Evolutionary conservation across 2,888 invertebrate genomes (phyloP), one percentile per base, ranked within the genome.

Genomic region (Chorisops tibialis): DNA sequence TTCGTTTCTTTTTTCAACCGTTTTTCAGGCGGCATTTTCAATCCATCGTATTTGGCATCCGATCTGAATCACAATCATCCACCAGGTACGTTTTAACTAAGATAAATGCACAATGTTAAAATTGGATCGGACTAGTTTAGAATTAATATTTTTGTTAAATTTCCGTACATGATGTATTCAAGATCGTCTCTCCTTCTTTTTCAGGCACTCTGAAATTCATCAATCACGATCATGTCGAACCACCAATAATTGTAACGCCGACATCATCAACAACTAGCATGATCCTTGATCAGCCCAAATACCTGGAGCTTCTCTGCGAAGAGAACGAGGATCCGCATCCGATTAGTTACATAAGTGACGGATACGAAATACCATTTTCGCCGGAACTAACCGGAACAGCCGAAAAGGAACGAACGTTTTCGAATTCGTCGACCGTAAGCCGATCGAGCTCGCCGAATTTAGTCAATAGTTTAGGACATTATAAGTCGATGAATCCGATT

Each of bases 41-140:
- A 88, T 82, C 84, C 85, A 81, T 86, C 86, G 79, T 89, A 88
- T 82, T 87, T 87, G 80, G 84, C 85, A 73, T 63, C 66, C 75
- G 88, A 88, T 81, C 85, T 87, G 80, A 87, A 87, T 81, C 84
- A 83, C 59, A 67, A 65, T 60, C 59, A 63, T 41, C 45, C 47
- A 16, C 18, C 51, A 65, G 64, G 63, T 64, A 62, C 43, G 63
- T 50, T 43, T 50, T 14, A 30, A 1, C 19, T 7, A 11, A 38
- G 22, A 24, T 22, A 35, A 50, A 45, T 37, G 6, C 11, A 35
- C n/a, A 38, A 21, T 41, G 35, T 45, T 58, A 45, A 47, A 22
- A 30, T 35, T 51, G 18, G 19, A 22, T 41, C 18, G 58, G 14
- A 47, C 16, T 51, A 19, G 2, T 35, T 37, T 51, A 37, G 12